Percentiles rank a stretch among this genome's conserved stretches.
Evolutionary conservation across 2,797 vertebrate genomes (phyloP).

Genomic region (Muscicapa comitata): DNA sequence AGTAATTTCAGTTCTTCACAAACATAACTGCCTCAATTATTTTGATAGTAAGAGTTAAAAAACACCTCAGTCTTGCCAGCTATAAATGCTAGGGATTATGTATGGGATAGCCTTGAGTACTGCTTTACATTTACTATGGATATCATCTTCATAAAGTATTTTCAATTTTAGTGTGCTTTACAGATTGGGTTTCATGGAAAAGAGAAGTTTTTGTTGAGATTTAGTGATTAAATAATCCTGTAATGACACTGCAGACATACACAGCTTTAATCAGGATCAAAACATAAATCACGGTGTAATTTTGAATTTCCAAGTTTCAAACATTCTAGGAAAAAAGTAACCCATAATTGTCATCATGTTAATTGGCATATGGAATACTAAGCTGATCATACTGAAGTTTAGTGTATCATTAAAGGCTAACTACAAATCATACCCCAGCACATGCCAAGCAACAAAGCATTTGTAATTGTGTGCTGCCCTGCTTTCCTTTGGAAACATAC

Average conservation of each 20-base stretch:
- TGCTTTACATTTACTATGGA: slow-evolving; percentile 25
- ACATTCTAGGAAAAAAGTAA: background rate
- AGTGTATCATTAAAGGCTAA: background rate
- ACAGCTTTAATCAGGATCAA: slow-evolving; percentile 36
- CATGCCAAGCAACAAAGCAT: background rate
- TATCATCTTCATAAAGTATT: slow-evolving; percentile 37
- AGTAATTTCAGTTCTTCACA: background rate
- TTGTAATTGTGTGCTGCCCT: background rate
- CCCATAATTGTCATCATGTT: background rate
- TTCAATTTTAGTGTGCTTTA: slow-evolving; percentile 5
- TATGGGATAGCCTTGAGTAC: background rate
- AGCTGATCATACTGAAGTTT: background rate
- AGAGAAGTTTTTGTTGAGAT: background rate
- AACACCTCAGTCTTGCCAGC: background rate
- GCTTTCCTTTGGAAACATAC: background rate
- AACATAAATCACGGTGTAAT: background rate
- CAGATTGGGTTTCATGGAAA: background rate
- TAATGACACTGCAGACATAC: background rate
- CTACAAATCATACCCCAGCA: background rate
- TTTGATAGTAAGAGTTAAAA: background rate
- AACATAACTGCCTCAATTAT: background rate
- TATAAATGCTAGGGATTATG: background rate
- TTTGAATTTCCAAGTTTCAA: slow-evolving; percentile 19
- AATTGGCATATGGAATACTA: background rate
- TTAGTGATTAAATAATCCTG: slow-evolving; percentile 16